Conservation (phyloP, 2,888 invertebrate genomes). For the Pycnomerus fuliginosus region DNA sequence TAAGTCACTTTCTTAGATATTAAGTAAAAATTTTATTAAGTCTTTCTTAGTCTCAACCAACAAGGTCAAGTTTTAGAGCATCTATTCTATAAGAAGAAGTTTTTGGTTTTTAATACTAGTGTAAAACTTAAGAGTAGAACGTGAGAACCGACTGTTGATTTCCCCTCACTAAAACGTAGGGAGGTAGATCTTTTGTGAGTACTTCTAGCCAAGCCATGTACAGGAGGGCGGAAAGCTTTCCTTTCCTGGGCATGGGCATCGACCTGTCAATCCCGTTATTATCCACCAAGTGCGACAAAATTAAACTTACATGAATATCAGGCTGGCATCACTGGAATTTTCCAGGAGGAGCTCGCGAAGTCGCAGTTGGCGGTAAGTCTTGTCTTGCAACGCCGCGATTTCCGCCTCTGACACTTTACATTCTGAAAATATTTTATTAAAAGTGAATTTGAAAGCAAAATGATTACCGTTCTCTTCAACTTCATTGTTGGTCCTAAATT, state of each 20-base stretch:
- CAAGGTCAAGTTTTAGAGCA: no score
- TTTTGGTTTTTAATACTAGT: conserved; percentile 12
- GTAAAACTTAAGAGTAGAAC: conserved; percentile 72
- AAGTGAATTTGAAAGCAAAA: background rate
- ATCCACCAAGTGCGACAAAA: conserved; percentile 1
- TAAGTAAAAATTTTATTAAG: no score
- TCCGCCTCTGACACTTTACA: conserved; percentile 72
- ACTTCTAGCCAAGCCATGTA: conserved; percentile 97
- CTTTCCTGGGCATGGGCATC: conserved; percentile 89
- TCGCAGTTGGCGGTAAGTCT: conserved; percentile 88
- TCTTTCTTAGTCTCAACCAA: no score
- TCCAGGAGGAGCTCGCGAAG: conserved; percentile 85
- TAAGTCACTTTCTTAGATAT: no score
- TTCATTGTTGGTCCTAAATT: conserved; percentile 58
- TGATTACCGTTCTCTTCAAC: conserved; percentile 40
- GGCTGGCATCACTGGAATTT: conserved; percentile 82
- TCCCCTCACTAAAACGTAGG: conserved; percentile 81
- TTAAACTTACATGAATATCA: conserved; percentile 86
- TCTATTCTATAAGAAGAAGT: conserved; percentile 4
- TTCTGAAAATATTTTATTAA: conserved; percentile 52
- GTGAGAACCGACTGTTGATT: conserved; percentile 88
- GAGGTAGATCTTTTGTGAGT: conserved; percentile 85
- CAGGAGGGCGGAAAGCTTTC: conserved; percentile 83
- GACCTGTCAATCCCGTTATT: conserved; percentile 58
- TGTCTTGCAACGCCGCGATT: conserved; percentile 72